Evolutionary conservation across 2,888 invertebrate species (phyloP).

Genomic region (Acronicta psi): DNA sequence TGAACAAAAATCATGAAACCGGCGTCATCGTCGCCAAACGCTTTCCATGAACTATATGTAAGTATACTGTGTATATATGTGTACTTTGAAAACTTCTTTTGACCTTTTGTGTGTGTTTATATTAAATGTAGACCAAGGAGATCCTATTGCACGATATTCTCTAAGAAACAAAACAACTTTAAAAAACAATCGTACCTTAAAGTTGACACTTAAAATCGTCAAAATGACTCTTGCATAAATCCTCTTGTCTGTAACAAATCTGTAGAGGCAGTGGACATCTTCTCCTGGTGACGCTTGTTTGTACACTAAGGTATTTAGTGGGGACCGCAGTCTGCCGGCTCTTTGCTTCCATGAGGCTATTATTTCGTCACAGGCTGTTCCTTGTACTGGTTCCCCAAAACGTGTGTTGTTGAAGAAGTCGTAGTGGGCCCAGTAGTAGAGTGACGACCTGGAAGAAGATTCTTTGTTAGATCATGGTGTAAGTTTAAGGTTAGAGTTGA

Average conservation of each 20-base stretch:
- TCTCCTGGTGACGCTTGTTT: constrained; percentile 92
- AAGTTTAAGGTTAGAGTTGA: background rate
- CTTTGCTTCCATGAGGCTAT: constrained; percentile 95
- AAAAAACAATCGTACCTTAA: constrained; percentile 88
- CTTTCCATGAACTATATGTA: too few relatives aligned
- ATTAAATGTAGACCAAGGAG: too few relatives aligned
- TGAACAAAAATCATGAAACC: too few relatives aligned
- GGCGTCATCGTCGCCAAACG: too few relatives aligned
- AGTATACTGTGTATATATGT: too few relatives aligned
- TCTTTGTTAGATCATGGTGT: constrained; percentile 7
- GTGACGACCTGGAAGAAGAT: constrained; percentile 90
- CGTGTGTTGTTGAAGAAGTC: constrained; percentile 97
- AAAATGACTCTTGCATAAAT: constrained; percentile 94
- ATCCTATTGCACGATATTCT: too few relatives aligned
- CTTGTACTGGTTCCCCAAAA: constrained; percentile 94
- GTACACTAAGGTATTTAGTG: constrained; percentile 95
- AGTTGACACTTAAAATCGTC: constrained; percentile 93
- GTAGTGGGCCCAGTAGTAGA: constrained; percentile 98
- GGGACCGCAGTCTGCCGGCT: constrained; percentile 93
- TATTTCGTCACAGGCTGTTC: constrained; percentile 95
- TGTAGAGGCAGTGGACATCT: constrained; percentile 94
- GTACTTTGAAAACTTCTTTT: too few relatives aligned
- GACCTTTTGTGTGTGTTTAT: too few relatives aligned
- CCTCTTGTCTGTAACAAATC: constrained; percentile 94
- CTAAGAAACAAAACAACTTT: too few relatives aligned